Conservation (phyloP, 2,888 invertebrate genomes). For the Diaperis boleti region DNA sequence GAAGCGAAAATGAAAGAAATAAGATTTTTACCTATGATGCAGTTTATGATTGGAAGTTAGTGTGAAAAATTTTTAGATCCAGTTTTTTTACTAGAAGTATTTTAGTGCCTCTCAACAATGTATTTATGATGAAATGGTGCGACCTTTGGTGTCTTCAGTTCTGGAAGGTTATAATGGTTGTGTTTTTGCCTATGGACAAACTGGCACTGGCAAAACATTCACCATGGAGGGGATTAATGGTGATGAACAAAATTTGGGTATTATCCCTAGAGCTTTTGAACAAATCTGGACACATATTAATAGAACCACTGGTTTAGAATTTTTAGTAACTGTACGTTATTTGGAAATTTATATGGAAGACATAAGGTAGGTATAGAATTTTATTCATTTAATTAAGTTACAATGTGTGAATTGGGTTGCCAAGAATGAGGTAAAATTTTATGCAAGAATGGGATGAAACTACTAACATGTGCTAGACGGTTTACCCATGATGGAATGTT, state of each 20-base stretch:
- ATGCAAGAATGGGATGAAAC: conserved; percentile 17
- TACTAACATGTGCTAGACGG: conserved; percentile 15
- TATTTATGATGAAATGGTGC: conserved; percentile 95
- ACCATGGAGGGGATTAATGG: conserved; percentile 80
- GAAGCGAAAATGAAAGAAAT: conserved; percentile 77
- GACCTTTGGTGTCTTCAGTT: conserved; percentile 94
- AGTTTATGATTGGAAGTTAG: conserved; percentile 89
- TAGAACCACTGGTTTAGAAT: conserved; percentile 92
- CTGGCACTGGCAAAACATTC: conserved; percentile 92
- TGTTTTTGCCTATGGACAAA: conserved; percentile 99
- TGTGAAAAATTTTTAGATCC: neutral
- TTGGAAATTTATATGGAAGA: conserved; percentile 97
- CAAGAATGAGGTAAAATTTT: conserved; percentile 8
- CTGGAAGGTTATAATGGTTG: conserved; percentile 99
- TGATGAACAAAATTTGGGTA: conserved; percentile 79
- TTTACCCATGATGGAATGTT: conserved; percentile 23
- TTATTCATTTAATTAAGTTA: conserved; percentile 11
- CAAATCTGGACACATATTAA: conserved; percentile 97
- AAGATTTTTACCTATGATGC: conserved; percentile 98
- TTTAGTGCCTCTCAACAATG: conserved; percentile 86
- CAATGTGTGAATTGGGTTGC: conserved; percentile 2
- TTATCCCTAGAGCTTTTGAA: conserved; percentile 86
- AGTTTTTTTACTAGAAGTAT: conserved; percentile 28
- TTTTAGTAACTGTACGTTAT: conserved; percentile 95
- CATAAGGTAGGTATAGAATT: conserved; percentile 75